These are phyloP conservation scores for Octopus sinensis DNA, from an alignment of 1,140 invertebrate genomes.

Conservation along the genomic window DNA sequence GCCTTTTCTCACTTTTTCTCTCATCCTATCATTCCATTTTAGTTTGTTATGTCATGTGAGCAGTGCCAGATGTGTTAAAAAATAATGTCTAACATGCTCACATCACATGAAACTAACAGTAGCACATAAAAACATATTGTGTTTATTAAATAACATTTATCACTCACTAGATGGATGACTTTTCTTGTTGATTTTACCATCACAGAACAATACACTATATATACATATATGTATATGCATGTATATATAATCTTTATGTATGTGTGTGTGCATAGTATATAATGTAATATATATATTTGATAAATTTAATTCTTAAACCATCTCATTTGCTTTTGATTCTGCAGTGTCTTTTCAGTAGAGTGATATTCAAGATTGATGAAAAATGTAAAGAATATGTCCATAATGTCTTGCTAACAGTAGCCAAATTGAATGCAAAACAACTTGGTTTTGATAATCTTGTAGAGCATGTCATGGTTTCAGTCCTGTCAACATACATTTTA, in stretches of 20 bases:
- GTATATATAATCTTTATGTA: not conserved
- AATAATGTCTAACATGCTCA: too few relatives aligned
- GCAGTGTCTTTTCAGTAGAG: constrained; percentile 53
- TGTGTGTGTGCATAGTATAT: not conserved
- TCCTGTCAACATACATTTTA: constrained; percentile 52
- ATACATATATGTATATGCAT: not conserved
- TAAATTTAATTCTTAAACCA: not conserved
- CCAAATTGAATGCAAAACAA: constrained; percentile 47
- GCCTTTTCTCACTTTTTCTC: too few relatives aligned
- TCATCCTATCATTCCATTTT: too few relatives aligned
- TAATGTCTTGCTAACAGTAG: constrained; percentile 42
- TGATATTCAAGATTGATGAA: constrained; percentile 51
- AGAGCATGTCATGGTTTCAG: constrained; percentile 50
- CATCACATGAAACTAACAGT: too few relatives aligned
- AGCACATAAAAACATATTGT: too few relatives aligned
- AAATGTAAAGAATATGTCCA: constrained; percentile 43
- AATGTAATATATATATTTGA: not conserved
- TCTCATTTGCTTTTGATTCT: constrained; percentile 24
- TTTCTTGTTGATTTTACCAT: too few relatives aligned
- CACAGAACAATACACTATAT: not conserved
- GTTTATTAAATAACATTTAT: too few relatives aligned
- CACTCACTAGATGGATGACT: too few relatives aligned
- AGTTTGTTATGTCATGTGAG: too few relatives aligned
- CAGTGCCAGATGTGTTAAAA: too few relatives aligned
- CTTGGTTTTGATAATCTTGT: constrained; percentile 50